Evolutionary conservation across 2,797 vertebrate genomes (phyloP).

Genomic region (Pitangus sulphuratus): DNA sequence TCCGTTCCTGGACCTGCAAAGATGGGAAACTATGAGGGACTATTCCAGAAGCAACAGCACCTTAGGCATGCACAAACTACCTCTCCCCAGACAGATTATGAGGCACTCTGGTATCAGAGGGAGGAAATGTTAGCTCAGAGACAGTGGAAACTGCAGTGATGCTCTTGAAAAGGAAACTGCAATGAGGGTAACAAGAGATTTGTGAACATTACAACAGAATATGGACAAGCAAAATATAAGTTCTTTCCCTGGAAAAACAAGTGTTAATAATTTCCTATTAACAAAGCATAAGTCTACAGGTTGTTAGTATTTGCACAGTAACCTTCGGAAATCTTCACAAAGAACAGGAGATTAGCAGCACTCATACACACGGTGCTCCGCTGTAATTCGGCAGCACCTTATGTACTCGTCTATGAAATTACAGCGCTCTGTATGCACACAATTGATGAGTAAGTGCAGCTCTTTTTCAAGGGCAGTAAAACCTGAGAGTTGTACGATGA

Average conservation of each 20-base stretch:
- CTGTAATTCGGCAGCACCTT: slow-evolving; percentile 22
- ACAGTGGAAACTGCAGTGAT: not conserved
- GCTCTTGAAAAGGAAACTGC: not conserved
- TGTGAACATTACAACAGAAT: not conserved
- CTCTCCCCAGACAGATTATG: not conserved
- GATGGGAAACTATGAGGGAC: not conserved
- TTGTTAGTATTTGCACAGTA: not conserved
- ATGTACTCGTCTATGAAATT: slow-evolving; percentile 34
- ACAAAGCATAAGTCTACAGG: not conserved
- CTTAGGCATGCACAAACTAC: not conserved
- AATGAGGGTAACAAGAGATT: not conserved
- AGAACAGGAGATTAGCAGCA: slow-evolving; percentile 4
- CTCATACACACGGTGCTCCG: not conserved
- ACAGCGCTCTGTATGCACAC: not conserved
- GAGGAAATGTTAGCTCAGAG: not conserved
- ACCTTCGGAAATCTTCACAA: slow-evolving; percentile 47
- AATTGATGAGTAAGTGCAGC: not conserved
- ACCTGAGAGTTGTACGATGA: not conserved
- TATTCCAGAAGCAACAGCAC: not conserved
- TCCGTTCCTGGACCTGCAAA: not conserved
- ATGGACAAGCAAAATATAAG: not conserved
- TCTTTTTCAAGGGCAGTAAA: slow-evolving; percentile 46
- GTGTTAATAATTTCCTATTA: slow-evolving; percentile 43
- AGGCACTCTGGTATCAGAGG: not conserved
- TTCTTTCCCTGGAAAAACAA: slow-evolving; percentile 11